Evolutionary conservation across 2,888 invertebrate species (phyloP).

Genomic region (Andrena camellia): DNA sequence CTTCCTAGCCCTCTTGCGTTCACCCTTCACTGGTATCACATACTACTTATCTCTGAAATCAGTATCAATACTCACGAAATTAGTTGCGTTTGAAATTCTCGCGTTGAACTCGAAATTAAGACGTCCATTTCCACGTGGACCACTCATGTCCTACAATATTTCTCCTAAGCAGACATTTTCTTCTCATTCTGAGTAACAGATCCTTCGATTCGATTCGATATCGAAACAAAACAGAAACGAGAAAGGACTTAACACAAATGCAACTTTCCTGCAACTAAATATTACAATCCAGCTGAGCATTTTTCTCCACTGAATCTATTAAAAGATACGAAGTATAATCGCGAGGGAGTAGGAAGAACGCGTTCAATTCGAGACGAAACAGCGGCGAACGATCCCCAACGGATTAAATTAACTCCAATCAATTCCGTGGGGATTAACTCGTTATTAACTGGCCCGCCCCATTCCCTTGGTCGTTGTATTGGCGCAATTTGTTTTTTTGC

Average conservation of each 20-base stretch:
- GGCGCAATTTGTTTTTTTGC: constrained; percentile 3
- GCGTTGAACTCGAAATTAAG: too few species aligned
- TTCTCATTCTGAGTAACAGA: too few species aligned
- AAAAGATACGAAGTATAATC: neutral
- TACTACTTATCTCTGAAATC: neutral
- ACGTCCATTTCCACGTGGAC: too few species aligned
- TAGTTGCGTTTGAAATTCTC: too few species aligned
- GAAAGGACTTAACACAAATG: too few species aligned
- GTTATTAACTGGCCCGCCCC: neutral
- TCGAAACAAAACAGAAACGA: too few species aligned
- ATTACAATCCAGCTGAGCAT: neutral
- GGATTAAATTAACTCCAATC: constrained; percentile 18
- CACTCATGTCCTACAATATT: too few species aligned
- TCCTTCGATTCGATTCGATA: too few species aligned
- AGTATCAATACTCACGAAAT: too few species aligned
- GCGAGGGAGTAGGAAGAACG: neutral
- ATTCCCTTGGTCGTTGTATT: neutral
- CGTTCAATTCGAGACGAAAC: neutral
- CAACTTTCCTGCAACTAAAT: neutral
- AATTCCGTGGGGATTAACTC: neutral
- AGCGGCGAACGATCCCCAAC: neutral
- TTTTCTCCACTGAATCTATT: neutral
- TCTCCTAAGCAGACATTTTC: too few species aligned
- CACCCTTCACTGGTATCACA: neutral
- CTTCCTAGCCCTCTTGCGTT: neutral